phyloP scores from a whole-genome alignment of 2,797 vertebrate species.

The Atherinosoma microstoma region DNA sequence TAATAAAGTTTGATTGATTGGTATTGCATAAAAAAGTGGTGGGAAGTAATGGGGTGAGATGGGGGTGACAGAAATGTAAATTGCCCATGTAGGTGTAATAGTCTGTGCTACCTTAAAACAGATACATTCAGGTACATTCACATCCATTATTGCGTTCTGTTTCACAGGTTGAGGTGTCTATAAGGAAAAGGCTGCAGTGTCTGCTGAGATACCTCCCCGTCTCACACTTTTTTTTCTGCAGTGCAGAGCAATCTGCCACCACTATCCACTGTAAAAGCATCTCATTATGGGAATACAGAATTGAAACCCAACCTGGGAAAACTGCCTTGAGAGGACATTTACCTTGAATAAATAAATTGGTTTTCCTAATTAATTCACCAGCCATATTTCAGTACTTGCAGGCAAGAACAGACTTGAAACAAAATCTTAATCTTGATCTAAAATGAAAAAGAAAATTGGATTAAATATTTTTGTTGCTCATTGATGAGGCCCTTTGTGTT shows the following conservation, averaged over 20 bases:
- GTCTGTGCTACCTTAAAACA: constrained; percentile 12
- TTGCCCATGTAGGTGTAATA: background rate
- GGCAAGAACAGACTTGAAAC: background rate
- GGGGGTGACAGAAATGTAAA: no score
- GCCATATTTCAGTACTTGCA: constrained; percentile 3
- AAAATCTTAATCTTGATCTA: constrained; percentile 5
- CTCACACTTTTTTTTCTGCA: constrained; percentile 35
- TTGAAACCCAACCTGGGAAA: constrained; percentile 25
- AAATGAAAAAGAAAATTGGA: background rate
- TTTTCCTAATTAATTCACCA: constrained; percentile 9
- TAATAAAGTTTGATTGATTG: no score
- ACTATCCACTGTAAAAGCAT: constrained; percentile 17
- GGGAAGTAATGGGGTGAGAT: no score
- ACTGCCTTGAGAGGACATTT: constrained; percentile 6
- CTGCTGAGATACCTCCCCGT: constrained; percentile 30
- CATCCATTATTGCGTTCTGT: constrained; percentile 24
- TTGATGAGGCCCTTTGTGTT: constrained; percentile 19
- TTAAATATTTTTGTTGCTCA: constrained; percentile 9
- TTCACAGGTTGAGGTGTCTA: constrained; percentile 26
- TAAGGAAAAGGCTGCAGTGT: constrained; percentile 26
- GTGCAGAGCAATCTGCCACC: constrained; percentile 20
- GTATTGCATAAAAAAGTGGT: no score
- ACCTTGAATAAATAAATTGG: constrained; percentile 11
- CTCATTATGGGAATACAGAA: constrained; percentile 27
- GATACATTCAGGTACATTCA: constrained; percentile 7